phyloP scores from a whole-genome alignment of 2,888 invertebrate genomes.

The Ferrisia virgata region DNA sequence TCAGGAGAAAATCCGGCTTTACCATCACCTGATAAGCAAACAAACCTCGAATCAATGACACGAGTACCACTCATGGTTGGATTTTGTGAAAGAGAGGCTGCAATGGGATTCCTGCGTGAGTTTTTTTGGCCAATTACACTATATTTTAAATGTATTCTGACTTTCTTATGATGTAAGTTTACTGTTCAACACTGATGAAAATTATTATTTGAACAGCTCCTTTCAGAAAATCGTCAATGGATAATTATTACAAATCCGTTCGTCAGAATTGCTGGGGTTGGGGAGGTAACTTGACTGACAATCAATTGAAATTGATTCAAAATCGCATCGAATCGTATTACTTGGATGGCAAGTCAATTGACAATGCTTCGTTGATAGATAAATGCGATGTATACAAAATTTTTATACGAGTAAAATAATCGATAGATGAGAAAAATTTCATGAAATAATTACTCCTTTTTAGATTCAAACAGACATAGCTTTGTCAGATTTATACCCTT shows the following conservation, averaged over 20 bases:
- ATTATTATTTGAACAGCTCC: background rate
- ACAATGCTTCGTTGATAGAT: background rate
- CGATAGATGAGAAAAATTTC: background rate
- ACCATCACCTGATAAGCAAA: background rate
- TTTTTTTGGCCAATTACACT: too few relatives aligned
- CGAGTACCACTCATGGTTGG: background rate
- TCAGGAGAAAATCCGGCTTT: background rate
- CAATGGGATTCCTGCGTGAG: background rate
- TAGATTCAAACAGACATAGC: background rate
- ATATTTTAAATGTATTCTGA: too few relatives aligned
- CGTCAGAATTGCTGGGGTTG: background rate
- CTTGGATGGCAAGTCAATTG: background rate
- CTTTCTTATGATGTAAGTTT: too few relatives aligned
- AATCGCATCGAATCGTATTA: background rate
- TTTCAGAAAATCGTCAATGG: background rate
- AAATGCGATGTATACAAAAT: background rate
- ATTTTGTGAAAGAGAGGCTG: background rate
- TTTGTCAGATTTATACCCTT: background rate
- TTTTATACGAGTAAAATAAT: background rate
- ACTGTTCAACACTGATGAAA: too few relatives aligned
- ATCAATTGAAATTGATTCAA: background rate
- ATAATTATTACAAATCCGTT: background rate
- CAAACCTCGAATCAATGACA: background rate
- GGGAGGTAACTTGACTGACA: background rate
- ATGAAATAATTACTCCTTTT: background rate